These are phyloP conservation scores for Cotesia chilonis DNA, from an alignment of 1,140 invertebrate genomes.

Conservation along the genomic window DNA sequence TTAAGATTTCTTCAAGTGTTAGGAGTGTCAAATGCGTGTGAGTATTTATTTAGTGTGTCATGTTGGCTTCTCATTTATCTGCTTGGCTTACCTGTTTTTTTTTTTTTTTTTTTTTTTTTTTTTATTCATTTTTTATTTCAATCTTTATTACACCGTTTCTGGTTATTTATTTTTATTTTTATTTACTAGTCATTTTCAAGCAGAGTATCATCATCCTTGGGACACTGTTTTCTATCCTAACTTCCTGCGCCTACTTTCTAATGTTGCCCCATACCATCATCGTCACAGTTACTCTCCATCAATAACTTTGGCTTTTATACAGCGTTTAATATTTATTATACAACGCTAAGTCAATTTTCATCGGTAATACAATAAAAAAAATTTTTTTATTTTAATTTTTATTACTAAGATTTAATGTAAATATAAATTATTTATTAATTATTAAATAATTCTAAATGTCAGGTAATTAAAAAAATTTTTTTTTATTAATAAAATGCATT, in stretches of 20 bases:
- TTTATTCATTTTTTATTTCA: constrained; percentile 4
- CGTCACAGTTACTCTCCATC: constrained; percentile 34
- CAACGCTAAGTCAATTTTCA: not conserved
- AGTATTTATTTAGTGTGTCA: too few species aligned
- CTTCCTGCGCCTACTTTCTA: constrained; percentile 41
- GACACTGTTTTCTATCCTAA: constrained; percentile 15
- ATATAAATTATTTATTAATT: too few species aligned
- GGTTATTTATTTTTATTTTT: constrained; percentile 16
- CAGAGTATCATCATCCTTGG: constrained; percentile 19
- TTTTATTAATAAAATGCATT: too few species aligned
- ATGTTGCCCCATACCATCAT: constrained; percentile 34
- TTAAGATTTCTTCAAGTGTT: too few species aligned
- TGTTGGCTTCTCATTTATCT: too few species aligned
- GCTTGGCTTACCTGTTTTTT: not conserved
- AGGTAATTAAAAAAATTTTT: too few species aligned
- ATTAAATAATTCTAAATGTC: too few species aligned
- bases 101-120: constrained; percentile 11
- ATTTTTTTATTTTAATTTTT: not conserved
- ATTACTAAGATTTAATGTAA: not conserved
- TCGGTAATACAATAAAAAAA: constrained; percentile 6
- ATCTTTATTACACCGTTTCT: not conserved
- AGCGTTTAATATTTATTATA: too few species aligned
- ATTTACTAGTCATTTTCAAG: constrained; percentile 5
- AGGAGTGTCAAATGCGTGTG: too few species aligned
- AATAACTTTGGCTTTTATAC: constrained; percentile 7